A percentile compares a stretch with the other conserved stretches of the same genome.
These are phyloP conservation scores for Timandra comae DNA, from an alignment of 2,888 invertebrate species.

Conservation along the genomic window DNA sequence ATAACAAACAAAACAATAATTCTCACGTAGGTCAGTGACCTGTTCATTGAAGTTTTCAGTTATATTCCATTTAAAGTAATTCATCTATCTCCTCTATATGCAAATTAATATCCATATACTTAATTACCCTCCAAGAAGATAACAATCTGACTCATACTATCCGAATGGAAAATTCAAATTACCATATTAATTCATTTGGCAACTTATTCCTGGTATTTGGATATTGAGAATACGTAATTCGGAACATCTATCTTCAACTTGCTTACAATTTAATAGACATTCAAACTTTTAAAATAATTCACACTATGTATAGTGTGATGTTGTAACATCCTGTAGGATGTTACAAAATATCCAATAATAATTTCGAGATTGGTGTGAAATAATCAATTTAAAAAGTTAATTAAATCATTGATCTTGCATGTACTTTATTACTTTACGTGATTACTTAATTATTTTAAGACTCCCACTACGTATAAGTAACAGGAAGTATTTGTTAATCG, in stretches of 20 bases:
- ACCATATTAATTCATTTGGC: slow-evolving; percentile 42
- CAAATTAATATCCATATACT: slow-evolving; percentile 56
- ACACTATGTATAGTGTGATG: too few species aligned
- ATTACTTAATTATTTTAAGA: too few species aligned
- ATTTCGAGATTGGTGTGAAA: background rate
- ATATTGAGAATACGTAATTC: slow-evolving; percentile 1
- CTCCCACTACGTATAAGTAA: too few species aligned
- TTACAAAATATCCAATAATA: too few species aligned
- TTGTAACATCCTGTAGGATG: too few species aligned
- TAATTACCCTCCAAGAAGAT: slow-evolving; percentile 45
- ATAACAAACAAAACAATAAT: slow-evolving; percentile 22
- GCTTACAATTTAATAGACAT: slow-evolving; percentile 10
- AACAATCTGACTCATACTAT: slow-evolving; percentile 38
- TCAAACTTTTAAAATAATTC: background rate
- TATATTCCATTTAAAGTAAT: slow-evolving; percentile 42
- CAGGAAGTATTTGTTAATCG: too few species aligned
- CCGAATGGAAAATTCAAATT: slow-evolving; percentile 37
- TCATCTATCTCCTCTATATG: slow-evolving; percentile 45
- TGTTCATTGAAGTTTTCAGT: slow-evolving; percentile 30
- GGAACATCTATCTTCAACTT: slow-evolving; percentile 5
- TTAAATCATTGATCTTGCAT: too few species aligned
- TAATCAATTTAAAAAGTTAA: too few species aligned
- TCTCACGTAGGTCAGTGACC: slow-evolving; percentile 56
- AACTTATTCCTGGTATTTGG: slow-evolving; percentile 9
- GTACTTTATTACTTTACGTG: too few species aligned